Conservation (phyloP, 2,888 invertebrate species). For the Himalopsyche japonica region DNA sequence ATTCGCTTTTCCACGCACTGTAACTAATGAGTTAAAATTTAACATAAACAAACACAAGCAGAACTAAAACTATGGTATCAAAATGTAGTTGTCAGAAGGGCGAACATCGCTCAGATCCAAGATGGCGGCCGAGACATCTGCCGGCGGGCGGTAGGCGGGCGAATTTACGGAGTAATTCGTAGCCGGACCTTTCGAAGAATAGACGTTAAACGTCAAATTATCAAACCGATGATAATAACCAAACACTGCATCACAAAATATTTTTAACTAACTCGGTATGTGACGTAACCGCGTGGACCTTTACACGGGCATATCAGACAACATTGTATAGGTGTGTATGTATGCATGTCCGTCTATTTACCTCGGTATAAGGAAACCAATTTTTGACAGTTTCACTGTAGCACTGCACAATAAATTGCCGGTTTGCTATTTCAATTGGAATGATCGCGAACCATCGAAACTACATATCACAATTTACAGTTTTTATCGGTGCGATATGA, state of each 20-base stretch:
- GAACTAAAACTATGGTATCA: not conserved
- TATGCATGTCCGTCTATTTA: constrained; percentile 31
- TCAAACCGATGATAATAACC: not conserved
- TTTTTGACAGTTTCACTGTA: constrained; percentile 23
- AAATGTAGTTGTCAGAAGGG: not conserved
- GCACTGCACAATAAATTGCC: constrained; percentile 13
- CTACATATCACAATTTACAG: constrained; percentile 10
- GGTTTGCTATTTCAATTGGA: not conserved
- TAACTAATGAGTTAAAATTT: not conserved
- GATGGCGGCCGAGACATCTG: constrained; percentile 36
- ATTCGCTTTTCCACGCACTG: not conserved
- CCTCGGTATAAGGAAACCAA: constrained; percentile 23
- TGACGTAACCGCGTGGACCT: constrained; percentile 38
- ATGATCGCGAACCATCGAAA: not conserved
- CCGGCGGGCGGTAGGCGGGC: constrained; percentile 23
- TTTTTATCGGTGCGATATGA: constrained; percentile 29
- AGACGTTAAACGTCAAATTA: not conserved
- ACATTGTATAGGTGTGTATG: constrained; percentile 7
- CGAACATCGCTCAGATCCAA: constrained; percentile 18
- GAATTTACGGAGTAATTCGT: not conserved
- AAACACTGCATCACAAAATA: not conserved
- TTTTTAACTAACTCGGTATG: constrained; percentile 23
- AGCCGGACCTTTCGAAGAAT: not conserved
- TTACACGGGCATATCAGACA: constrained; percentile 28
- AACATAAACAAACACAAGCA: not conserved